Conservation (phyloP, 2,888 invertebrate species). For the Julus scanicus region DNA sequence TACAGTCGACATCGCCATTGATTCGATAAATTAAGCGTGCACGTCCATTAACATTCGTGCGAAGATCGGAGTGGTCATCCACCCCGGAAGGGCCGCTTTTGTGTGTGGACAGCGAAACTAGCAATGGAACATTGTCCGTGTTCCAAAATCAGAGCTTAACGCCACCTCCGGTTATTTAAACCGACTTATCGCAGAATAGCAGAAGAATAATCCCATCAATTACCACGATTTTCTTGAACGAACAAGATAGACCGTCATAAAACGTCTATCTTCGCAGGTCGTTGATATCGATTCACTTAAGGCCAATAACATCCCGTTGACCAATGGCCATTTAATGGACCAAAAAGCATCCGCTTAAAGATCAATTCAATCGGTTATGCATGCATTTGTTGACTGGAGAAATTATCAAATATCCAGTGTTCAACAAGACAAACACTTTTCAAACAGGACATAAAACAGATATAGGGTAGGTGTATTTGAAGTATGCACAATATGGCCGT, state of each 20-base stretch:
- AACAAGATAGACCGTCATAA: no score
- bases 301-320: neutral
- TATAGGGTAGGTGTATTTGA: no score
- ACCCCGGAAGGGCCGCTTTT: neutral
- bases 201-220: conserved; percentile 11
- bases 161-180: neutral
- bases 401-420: neutral
- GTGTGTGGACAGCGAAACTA: neutral
- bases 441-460: no score
- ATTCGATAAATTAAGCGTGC: neutral
- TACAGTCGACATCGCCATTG: neutral
- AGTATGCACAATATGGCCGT: no score
- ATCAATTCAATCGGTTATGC: neutral
- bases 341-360: neutral
- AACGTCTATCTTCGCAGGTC: neutral
- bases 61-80: neutral
- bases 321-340: neutral
- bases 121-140: neutral
- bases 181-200: neutral
- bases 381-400: neutral
- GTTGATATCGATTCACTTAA: neutral
- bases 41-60: conserved; percentile 10
- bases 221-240: conserved; percentile 19
- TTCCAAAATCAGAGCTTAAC: neutral
- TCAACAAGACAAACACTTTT: neutral